phyloP scores from a whole-genome alignment of 2,888 invertebrate genomes.

The Caenorhabditis imperialis region DNA sequence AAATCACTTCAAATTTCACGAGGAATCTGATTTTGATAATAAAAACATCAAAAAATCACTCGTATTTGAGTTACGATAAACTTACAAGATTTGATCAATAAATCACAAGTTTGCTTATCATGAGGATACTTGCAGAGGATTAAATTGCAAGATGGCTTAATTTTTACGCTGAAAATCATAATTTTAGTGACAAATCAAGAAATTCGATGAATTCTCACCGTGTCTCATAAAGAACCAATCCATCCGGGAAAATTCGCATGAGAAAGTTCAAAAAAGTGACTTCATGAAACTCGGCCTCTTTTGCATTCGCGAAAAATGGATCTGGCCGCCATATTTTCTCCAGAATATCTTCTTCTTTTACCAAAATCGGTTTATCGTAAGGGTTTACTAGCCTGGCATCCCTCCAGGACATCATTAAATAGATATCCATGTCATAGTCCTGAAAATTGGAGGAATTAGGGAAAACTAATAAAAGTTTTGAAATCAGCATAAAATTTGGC shows the following conservation, averaged over 20 bases:
- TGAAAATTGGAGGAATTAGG: constrained; percentile 30
- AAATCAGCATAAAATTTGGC: too few species aligned
- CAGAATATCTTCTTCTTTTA: constrained; percentile 73
- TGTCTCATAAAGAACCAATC: constrained; percentile 76
- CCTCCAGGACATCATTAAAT: constrained; percentile 76
- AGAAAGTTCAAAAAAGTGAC: constrained; percentile 78
- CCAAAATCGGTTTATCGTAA: constrained; percentile 75
- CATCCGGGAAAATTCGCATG: constrained; percentile 77
- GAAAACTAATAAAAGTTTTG: too few species aligned
- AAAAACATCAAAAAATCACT: too few species aligned
- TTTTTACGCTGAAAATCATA: constrained; percentile 69
- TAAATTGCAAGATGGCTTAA: constrained; percentile 76
- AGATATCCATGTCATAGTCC: constrained; percentile 78
- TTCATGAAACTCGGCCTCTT: constrained; percentile 78
- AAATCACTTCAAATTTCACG: too few species aligned
- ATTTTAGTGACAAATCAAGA: not conserved
- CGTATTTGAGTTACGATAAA: constrained; percentile 10
- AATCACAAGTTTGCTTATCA: constrained; percentile 77
- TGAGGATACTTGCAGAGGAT: constrained; percentile 78
- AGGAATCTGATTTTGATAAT: too few species aligned
- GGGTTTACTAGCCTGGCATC: constrained; percentile 76
- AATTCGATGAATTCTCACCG: constrained; percentile 57
- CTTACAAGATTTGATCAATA: constrained; percentile 77
- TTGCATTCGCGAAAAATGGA: constrained; percentile 77
- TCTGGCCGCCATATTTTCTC: constrained; percentile 77